Base-by-base conservation (phyloP, 2,888 invertebrate genomes). In the Microchrysa polita region DNA sequence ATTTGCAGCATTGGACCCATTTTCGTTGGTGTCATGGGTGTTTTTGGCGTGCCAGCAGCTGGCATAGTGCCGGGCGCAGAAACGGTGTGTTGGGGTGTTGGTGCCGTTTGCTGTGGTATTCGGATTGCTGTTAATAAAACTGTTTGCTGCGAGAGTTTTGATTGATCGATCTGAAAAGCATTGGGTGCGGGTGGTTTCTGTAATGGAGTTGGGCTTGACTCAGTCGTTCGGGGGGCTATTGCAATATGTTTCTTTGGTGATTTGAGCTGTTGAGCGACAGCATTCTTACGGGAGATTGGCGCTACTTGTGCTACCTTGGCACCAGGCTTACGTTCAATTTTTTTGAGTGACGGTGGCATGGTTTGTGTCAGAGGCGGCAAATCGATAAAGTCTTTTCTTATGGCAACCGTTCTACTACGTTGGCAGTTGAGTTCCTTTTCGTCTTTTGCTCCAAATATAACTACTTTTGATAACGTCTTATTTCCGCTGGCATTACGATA, bases 111-210 rank as follows among this genome's bases (percentile, higher is more conserved):
- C 72, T 79, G 77, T 20, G 88, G 88, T 85, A 88, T 86, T 79
- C 88, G 86, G 79, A 88, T 84, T 44, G 89, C 85, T 75, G 88
- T 87, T 14, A 89, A 85, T 84, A 88, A 86, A 27, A 88, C 86
- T 77, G 88, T 88, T 76, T 87, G 87, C 67, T 87, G 87, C 72
- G 87, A 84, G 22, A 87, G 84, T 73, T 67, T 72, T 18, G 61
- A 27, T 63, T 65, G 72, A 14, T 72, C 69, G 5, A 75, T 44
- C 72, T 73, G 73, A 40, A 73, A 63, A 67, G 75, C 12, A 69
- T 12, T 71, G 72, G 74, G 18, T 74, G 72, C 18, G 7, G 73
- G 65, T 71, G 73, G 60, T 67, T 74, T 74, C 16, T 59, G 73
- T 16, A 74, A 52, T 76, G 77, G 42, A 74, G 65, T 14, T 77